Evolutionary conservation across 1,140 invertebrate species (phyloP).

Genomic region (Orchestia grillus): DNA sequence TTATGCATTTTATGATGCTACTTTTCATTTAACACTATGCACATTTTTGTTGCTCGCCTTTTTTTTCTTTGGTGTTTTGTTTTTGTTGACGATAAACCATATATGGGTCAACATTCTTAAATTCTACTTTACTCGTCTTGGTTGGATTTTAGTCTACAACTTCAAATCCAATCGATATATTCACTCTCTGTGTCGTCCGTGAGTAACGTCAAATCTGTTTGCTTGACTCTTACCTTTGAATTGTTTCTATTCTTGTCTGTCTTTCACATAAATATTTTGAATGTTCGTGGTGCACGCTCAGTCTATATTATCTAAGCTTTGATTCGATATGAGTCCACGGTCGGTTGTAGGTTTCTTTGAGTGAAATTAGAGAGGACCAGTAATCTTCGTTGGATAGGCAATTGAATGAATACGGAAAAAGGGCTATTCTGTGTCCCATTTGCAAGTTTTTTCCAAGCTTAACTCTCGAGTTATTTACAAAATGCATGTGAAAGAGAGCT

Average conservation of each 20-base stretch:
- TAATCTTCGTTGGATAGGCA: too few species aligned
- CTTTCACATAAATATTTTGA: background rate
- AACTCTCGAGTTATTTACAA: too few species aligned
- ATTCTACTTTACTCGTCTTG: background rate
- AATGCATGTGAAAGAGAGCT: too few species aligned
- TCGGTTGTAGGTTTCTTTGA: background rate
- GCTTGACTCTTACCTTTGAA: background rate
- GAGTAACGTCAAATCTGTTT: background rate
- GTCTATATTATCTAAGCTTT: background rate
- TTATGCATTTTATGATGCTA: background rate
- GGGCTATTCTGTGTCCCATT: too few species aligned
- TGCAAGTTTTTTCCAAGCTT: too few species aligned
- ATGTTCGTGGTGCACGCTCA: background rate
- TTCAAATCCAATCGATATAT: background rate
- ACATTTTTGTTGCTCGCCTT: background rate
- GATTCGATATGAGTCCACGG: background rate
- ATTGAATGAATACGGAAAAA: too few species aligned
- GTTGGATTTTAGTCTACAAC: background rate
- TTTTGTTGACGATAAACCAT: background rate
- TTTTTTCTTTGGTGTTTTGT: background rate
- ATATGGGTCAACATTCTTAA: background rate
- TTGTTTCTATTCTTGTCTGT: background rate
- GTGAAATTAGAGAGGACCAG: too few species aligned
- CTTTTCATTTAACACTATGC: background rate
- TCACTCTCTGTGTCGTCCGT: background rate